phyloP scores from a whole-genome alignment of 2,797 vertebrate species.

The Lepus townsendii region DNA sequence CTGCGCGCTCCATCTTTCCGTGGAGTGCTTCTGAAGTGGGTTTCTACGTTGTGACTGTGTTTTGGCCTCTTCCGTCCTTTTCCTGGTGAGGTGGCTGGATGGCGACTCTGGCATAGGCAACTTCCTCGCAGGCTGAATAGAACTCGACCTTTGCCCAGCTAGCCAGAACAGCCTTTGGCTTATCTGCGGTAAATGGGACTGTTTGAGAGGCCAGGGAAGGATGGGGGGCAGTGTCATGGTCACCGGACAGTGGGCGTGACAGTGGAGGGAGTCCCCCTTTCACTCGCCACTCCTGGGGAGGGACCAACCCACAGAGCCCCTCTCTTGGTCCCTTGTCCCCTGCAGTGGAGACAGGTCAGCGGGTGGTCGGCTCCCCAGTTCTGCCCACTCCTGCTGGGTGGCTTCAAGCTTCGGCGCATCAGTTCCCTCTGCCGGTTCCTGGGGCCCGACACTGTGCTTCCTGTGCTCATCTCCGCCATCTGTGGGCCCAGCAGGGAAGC shows the following conservation, averaged over 20 bases:
- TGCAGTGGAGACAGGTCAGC: not conserved
- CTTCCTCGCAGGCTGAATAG: slow-evolving; percentile 36
- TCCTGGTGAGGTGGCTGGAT: slow-evolving; percentile 58
- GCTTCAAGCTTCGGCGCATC: not conserved
- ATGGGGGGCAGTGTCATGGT: not conserved
- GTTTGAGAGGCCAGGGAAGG: not conserved
- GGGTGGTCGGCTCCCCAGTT: not conserved
- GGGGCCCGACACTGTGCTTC: not conserved
- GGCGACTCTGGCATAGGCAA: slow-evolving; percentile 31
- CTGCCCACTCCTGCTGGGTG: not conserved
- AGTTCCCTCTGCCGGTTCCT: slow-evolving; percentile 21
- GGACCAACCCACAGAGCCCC: not conserved
- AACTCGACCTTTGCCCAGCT: slow-evolving; percentile 59
- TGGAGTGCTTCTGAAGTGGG: slow-evolving; percentile 67
- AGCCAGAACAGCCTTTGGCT: slow-evolving; percentile 62
- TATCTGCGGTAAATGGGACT: slow-evolving; percentile 57
- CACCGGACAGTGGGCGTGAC: not conserved
- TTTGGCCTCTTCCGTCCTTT: slow-evolving; percentile 39
- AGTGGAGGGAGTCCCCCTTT: not conserved
- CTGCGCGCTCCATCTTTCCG: slow-evolving; percentile 65
- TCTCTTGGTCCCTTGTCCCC: not conserved
- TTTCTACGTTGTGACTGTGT: slow-evolving; percentile 70
- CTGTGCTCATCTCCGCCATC: not conserved
- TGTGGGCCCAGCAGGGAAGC: not conserved
- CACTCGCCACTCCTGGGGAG: not conserved